Conservation (phyloP, 1,140 invertebrate species). For the Nomia melanderi region DNA sequence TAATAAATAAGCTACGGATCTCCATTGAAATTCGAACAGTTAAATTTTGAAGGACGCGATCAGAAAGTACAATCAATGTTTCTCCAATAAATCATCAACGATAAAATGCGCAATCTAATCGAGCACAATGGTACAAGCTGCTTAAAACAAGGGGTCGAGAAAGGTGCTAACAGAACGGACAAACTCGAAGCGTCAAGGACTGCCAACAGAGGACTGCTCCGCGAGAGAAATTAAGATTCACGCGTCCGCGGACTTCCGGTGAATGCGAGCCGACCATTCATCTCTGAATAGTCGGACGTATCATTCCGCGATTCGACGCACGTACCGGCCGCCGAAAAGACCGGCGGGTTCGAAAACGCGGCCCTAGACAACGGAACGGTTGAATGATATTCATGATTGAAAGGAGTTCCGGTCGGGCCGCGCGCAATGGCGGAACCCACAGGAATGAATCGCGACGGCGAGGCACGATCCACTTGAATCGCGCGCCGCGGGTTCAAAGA, state of each 20-base stretch:
- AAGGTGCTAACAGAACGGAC: no score
- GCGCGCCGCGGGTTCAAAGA: not conserved
- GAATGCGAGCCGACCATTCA: not conserved
- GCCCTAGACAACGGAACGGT: slow-evolving; percentile 42
- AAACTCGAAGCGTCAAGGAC: no score
- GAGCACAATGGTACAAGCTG: no score
- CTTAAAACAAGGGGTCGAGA: no score
- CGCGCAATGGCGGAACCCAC: slow-evolving; percentile 34
- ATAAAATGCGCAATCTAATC: no score
- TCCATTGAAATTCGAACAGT: no score
- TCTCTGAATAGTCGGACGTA: not conserved
- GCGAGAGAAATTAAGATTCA: slow-evolving; percentile 17
- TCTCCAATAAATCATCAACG: no score
- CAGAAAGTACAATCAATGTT: no score
- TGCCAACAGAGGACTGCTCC: no score
- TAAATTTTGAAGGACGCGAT: no score
- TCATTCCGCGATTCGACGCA: slow-evolving; percentile 36
- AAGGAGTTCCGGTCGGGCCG: slow-evolving; percentile 36
- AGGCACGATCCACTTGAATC: slow-evolving; percentile 12
- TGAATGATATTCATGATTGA: slow-evolving; percentile 53
- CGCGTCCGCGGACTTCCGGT: not conserved
- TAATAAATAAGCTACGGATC: no score
- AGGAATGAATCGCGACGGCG: not conserved
- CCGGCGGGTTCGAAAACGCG: slow-evolving; percentile 16
- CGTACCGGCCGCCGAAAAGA: not conserved